Percentiles rank a stretch among this genome's conserved stretches.
Conservation (phyloP, 2,797 vertebrate species). For the Manis crassicaudata region DNA sequence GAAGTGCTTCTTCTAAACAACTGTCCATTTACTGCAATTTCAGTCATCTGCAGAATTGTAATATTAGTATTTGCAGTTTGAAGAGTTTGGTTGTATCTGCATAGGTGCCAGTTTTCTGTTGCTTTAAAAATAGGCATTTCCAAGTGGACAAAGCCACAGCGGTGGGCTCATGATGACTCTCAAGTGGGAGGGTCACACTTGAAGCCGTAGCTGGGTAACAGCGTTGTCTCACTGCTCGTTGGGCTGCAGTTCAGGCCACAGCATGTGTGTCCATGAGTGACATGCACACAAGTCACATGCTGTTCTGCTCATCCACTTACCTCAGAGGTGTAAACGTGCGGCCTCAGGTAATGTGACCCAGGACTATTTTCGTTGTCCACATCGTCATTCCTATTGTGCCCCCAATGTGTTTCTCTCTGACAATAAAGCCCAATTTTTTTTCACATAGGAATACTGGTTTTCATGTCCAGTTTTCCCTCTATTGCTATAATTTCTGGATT, state of each 20-base stretch:
- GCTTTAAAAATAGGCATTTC: background rate
- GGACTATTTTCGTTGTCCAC: background rate
- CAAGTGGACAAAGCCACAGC: background rate
- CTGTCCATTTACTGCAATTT: slow-evolving; percentile 17
- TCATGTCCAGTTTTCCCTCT: background rate
- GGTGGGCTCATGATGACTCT: background rate
- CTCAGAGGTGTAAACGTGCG: background rate
- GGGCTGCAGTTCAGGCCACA: background rate
- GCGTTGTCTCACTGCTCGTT: background rate
- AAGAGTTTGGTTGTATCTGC: slow-evolving; percentile 26
- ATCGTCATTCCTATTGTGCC: background rate
- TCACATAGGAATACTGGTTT: background rate
- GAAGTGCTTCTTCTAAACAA: slow-evolving; percentile 13
- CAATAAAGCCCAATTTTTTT: background rate
- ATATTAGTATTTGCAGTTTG: slow-evolving; percentile 35
- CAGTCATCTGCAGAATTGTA: slow-evolving; percentile 39
- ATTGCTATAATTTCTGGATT: background rate
- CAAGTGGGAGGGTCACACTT: background rate
- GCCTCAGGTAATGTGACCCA: background rate
- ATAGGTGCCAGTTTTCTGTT: slow-evolving; percentile 34
- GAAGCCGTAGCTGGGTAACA: background rate
- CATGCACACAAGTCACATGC: background rate
- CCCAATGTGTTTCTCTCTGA: background rate
- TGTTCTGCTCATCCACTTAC: background rate
- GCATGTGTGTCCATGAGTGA: background rate